Evolutionary conservation across 2,888 invertebrate species (phyloP).

Genomic region (Operophtera brumata): DNA sequence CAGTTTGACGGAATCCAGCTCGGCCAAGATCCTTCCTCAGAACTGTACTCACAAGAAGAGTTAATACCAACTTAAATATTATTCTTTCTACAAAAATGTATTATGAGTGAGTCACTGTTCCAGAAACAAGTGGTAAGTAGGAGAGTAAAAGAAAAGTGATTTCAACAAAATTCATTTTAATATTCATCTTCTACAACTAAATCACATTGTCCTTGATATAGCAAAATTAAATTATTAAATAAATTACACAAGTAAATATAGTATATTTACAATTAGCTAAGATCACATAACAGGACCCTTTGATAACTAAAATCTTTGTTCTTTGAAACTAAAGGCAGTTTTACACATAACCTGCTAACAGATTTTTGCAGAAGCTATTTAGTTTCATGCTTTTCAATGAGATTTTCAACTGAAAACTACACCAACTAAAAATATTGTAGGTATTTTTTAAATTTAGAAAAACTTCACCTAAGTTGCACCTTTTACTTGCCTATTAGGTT

Average conservation of each 20-base stretch:
- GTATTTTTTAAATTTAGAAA: neutral
- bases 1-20: too few relatives aligned
- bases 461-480: constrained; percentile 8
- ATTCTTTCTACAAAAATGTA: too few relatives aligned
- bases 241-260: constrained; percentile 2
- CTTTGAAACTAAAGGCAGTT: too few relatives aligned
- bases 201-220: constrained; percentile 43
- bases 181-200: constrained; percentile 48
- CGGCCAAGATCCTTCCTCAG: too few relatives aligned
- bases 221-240: constrained; percentile 9
- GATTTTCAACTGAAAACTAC: neutral
- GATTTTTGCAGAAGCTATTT: too few relatives aligned
- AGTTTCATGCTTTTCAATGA: too few relatives aligned
- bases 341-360: too few relatives aligned
- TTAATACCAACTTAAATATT: too few relatives aligned
- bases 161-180: constrained; percentile 43
- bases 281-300: neutral
- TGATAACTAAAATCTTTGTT: too few relatives aligned
- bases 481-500: constrained; percentile 27
- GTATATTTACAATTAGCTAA: neutral
- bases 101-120: too few relatives aligned
- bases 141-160: constrained; percentile 1
- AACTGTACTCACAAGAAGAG: too few relatives aligned
- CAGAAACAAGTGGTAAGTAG: too few relatives aligned
- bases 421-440: neutral